Base-by-base conservation (phyloP, 1,140 invertebrate genomes). In the Aradophagus sp. region DNA sequence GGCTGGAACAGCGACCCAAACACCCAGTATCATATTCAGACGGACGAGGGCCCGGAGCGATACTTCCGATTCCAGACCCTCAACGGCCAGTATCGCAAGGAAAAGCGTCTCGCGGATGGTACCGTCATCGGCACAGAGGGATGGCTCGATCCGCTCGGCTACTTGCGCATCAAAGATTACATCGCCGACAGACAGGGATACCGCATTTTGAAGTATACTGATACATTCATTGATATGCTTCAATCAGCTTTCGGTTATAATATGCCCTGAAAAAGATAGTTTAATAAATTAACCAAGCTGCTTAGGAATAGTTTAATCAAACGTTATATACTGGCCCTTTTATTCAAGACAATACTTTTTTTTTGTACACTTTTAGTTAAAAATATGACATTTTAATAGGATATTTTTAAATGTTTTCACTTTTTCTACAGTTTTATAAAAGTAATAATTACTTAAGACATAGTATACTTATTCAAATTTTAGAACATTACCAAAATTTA, bases 11-110 rank as follows among this genome's bases (percentile, higher is more conserved):
- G 86, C 12, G 81, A 86, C 61, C 88, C 88, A 5, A 87, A 86
- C 42, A 88, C 87, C 0, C 93, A 95, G 82, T 95, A 95, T 82
- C 93, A 96, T 84, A 94, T 95, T 73, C 94, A 95, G 84, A 95
- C 93, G n/a, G 94, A 96, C 78, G 93, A 95, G 82, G 94, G 93
- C 14, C 91, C 92, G 0, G 93, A 95, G 75, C 86, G 94, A 16
- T 94, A 92, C 83, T 95, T 94, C 85, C 88, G 92, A 52, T 96
- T 92, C 80, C 93, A 95, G 84, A 96, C 94, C 0, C 89, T 92
- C 65, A 95, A 92, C 80, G 94, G 94, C 1, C 94, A 96, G 78
- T 96, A 94, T 78, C 87, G 94, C 10, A 95, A 95, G 83, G 94
- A 95, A 79, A 93, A 93, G 79, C 87, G 94, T 42, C 85, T 95